Evolutionary conservation across 53 echinoderm and acorn worm genomes (phyloP).

Genomic region (Temnopleurus reevesii): DNA sequence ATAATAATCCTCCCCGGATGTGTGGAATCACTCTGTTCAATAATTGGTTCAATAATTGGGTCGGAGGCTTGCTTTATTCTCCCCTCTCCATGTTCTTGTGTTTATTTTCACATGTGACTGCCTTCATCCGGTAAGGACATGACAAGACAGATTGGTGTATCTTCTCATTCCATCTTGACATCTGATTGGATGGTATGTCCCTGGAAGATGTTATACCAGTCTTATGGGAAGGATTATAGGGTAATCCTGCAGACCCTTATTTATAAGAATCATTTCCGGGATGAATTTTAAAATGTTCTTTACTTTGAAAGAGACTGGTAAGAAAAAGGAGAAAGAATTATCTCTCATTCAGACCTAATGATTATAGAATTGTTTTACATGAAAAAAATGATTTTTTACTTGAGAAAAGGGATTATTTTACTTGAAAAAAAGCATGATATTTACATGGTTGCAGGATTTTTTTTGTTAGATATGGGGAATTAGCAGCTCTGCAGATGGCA

Average conservation of each 20-base stretch:
- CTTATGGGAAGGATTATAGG: slow-evolving; percentile 21
- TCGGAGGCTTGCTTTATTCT: neutral
- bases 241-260: neutral
- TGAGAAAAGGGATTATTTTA: too few relatives aligned
- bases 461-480: too few relatives aligned
- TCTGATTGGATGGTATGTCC: neutral
- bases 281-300: too few relatives aligned
- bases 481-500: too few relatives aligned
- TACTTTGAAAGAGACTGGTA: too few relatives aligned
- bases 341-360: too few relatives aligned
- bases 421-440: too few relatives aligned
- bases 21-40: neutral
- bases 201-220: neutral
- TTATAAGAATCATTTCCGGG: slow-evolving; percentile 15
- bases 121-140: slow-evolving; percentile 23
- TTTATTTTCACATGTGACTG: neutral
- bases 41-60: neutral
- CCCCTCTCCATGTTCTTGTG: neutral
- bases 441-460: too few relatives aligned
- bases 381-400: too few relatives aligned
- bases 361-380: too few relatives aligned
- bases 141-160: slow-evolving; percentile 15
- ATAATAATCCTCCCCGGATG: neutral
- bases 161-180: slow-evolving; percentile 7
- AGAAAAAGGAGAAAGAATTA: too few relatives aligned